phyloP scores from a whole-genome alignment of 2,888 invertebrate genomes.

The Tetranychus truncatus region DNA sequence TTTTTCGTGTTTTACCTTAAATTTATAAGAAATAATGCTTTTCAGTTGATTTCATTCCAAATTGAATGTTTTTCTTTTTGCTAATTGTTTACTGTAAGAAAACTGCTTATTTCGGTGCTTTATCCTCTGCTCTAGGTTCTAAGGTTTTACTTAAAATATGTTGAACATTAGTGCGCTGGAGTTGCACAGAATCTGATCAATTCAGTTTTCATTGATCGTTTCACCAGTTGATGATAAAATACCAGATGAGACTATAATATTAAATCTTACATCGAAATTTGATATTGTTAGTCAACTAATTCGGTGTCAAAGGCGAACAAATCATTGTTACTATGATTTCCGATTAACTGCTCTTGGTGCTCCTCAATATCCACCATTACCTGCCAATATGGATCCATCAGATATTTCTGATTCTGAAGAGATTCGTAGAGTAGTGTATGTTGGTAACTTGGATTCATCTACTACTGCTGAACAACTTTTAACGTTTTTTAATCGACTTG shows the following conservation, averaged over 20 bases:
- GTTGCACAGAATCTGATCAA: constrained; percentile 97
- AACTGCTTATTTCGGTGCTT: constrained; percentile 36
- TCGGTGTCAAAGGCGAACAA: constrained; percentile 63
- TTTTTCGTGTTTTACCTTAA: not conserved
- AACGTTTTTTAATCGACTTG: constrained; percentile 63
- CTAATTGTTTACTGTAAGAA: not conserved
- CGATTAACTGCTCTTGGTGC: constrained; percentile 59
- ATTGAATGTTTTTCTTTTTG: no score
- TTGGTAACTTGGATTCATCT: constrained; percentile 56
- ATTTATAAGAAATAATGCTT: not conserved
- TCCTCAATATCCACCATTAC: constrained; percentile 74
- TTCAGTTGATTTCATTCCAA: no score
- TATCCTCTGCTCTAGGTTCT: constrained; percentile 31
- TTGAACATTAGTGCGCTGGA: constrained; percentile 64
- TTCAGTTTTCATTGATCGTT: constrained; percentile 91
- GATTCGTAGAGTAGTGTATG: constrained; percentile 72
- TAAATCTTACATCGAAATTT: constrained; percentile 17
- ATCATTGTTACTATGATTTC: constrained; percentile 75
- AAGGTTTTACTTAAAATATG: constrained; percentile 85
- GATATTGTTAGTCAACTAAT: constrained; percentile 42
- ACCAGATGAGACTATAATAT: constrained; percentile 20
- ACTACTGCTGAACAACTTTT: constrained; percentile 61
- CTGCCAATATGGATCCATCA: constrained; percentile 64
- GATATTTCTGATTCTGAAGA: constrained; percentile 95
- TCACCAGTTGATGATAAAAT: constrained; percentile 50